These are phyloP conservation scores for Brotogeris chrysoptera DNA, from an alignment of 2,797 vertebrate genomes.

Conservation along the genomic window DNA sequence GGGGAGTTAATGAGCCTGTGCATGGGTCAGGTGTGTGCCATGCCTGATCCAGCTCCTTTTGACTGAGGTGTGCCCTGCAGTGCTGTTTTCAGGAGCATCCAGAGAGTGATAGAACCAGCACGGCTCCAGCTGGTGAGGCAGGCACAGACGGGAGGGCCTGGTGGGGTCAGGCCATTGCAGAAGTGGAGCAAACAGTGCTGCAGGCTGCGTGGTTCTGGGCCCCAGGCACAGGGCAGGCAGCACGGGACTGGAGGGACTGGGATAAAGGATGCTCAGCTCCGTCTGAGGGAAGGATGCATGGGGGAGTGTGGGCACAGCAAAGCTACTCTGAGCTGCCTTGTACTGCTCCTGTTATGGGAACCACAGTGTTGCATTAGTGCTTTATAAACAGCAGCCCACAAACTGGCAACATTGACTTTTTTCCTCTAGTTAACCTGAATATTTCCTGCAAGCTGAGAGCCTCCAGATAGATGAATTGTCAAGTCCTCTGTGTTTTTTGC, in stretches of 20 bases:
- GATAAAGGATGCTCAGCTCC: not conserved
- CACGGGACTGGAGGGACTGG: accelerated
- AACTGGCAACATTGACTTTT: not conserved
- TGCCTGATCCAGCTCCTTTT: not conserved
- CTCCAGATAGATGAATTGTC: not conserved
- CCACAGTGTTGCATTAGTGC: not conserved
- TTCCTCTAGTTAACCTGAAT: not conserved
- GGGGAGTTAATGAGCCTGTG: not conserved
- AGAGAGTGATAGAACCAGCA: not conserved
- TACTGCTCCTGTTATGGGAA: not conserved
- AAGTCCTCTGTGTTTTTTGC: not conserved
- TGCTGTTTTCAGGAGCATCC: not conserved
- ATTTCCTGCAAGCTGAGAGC: not conserved
- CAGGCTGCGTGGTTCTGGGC: not conserved
- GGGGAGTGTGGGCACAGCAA: not conserved
- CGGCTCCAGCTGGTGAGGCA: not conserved
- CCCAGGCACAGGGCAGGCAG: not conserved
- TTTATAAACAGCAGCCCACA: not conserved
- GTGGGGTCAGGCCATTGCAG: not conserved
- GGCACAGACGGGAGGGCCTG: not conserved
- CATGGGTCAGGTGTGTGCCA: accelerated
- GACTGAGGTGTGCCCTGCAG: accelerated
- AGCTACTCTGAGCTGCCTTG: not conserved
- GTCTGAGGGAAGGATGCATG: not conserved
- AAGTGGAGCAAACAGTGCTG: not conserved